A percentile compares a stretch with the other conserved stretches of the same genome.
phyloP scores from a whole-genome alignment of 2,113 vertebrate genomes.

The Oncorhynchus kisutch region DNA sequence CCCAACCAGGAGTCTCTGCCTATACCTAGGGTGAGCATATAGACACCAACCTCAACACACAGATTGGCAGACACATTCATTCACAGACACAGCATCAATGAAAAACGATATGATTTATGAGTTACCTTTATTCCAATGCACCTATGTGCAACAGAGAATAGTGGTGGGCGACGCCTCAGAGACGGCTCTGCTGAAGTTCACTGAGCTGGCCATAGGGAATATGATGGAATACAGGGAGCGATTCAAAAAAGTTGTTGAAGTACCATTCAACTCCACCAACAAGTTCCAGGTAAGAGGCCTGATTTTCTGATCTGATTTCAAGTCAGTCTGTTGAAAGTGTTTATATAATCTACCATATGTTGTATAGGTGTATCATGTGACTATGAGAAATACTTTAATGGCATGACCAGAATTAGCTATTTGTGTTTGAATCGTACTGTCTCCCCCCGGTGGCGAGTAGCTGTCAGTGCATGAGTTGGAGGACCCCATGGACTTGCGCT shows the following conservation, averaged over 20 bases:
- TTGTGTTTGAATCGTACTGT: too few relatives aligned
- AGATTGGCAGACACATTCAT: too few relatives aligned
- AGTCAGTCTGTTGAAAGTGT: not conserved
- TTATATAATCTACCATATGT: too few relatives aligned
- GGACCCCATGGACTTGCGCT: conserved; percentile 76
- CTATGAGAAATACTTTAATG: too few relatives aligned
- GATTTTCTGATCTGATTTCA: not conserved
- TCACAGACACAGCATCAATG: not conserved
- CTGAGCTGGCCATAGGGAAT: conserved; percentile 80
- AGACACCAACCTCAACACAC: not conserved
- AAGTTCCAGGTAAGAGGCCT: conserved; percentile 80
- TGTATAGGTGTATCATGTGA: too few relatives aligned
- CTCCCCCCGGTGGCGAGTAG: conserved; percentile 45
- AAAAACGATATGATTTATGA: too few relatives aligned
- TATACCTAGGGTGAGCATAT: conserved; percentile 75
- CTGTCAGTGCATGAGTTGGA: conserved; percentile 82
- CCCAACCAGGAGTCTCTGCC: conserved; percentile 78
- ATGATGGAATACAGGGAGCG: conserved; percentile 75
- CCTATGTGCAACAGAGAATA: conserved; percentile 61
- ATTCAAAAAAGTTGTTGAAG: conserved; percentile 78
- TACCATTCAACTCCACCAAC: conserved; percentile 87
- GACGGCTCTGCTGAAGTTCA: conserved; percentile 84
- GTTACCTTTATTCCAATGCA: not conserved
- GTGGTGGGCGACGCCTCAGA: conserved; percentile 85
- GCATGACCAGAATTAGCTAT: too few relatives aligned